Conservation (phyloP, 1,140 invertebrate genomes). For the Zaprionus lachaisei region DNA sequence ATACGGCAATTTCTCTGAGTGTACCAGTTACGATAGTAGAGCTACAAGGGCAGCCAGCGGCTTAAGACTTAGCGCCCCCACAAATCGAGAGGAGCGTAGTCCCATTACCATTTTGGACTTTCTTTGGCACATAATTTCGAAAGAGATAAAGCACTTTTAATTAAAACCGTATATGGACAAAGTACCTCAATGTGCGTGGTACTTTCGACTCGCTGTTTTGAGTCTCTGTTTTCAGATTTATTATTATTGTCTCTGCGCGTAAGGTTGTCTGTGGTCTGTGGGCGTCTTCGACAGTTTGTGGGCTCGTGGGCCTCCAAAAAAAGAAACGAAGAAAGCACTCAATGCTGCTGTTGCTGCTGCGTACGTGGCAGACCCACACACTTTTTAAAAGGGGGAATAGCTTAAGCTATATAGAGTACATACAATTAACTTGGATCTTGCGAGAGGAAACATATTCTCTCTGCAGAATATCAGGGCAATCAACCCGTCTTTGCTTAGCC, state of each 20-base stretch:
- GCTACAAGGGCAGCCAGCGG: slow-evolving; percentile 36
- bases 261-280: slow-evolving; percentile 31
- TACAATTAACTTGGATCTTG: neutral
- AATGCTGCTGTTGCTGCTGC: slow-evolving; percentile 13
- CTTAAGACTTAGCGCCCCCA: slow-evolving; percentile 48
- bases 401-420: neutral
- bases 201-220: slow-evolving; percentile 18
- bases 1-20: slow-evolving; percentile 24
- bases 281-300: slow-evolving; percentile 54
- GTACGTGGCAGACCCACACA: neutral
- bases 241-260: slow-evolving; percentile 29
- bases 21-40: slow-evolving; percentile 20
- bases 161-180: slow-evolving; percentile 64
- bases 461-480: neutral
- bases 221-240: slow-evolving; percentile 18
- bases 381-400: neutral
- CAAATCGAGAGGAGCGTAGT: slow-evolving; percentile 18
- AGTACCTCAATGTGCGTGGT: slow-evolving; percentile 29
- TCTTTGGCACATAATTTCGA: slow-evolving; percentile 52
- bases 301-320: slow-evolving; percentile 4
- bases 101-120: slow-evolving; percentile 50
- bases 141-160: slow-evolving; percentile 61
- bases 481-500: neutral
- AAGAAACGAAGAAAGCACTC: slow-evolving; percentile 68
- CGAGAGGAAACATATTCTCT: neutral